Evolutionary conservation across 2,113 vertebrate species (phyloP), one percentile per base, ranked within the genome.

Genomic region (Cervus canadensis): DNA sequence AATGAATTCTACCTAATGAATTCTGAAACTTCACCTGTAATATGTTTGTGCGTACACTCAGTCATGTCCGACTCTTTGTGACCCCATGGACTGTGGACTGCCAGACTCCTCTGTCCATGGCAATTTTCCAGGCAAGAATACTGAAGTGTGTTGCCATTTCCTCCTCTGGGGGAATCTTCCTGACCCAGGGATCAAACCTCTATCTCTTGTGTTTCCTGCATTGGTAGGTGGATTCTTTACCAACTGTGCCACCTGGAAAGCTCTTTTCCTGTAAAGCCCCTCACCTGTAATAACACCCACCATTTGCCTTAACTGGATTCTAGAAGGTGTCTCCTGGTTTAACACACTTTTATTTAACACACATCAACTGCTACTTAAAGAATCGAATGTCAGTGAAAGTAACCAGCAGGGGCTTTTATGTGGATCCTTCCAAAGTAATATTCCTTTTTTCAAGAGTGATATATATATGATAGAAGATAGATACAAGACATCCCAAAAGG

Each of bases 401-500:
- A 96, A 64, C 10, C 33, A 54, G 25, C 13, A 91, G 30, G 21
- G 43, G 52, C 71, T 81, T 62, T 48, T 12, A 94, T 45, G 36
- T 91, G 62, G 30, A 3, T 62, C 7, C 43, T 79, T 92, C 76
- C 52, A 95, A 96, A 85, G n/a, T 71, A 57, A 92, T 50, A 78
- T 48, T 40, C 10, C 48, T 43, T 16, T 94, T 12, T 76, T 23
- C 93, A 56, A 98, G 97, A 98, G 95, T 98, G 95, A 98, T 98
- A 96, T 94, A 96, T 94, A 98, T 98, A 96, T 91, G 94, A 98
- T 93, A 97, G 94, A 98, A 97, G 17, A 82, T 2, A 93, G 83
- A 88, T 87, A 14, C 21, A 64, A 43, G 59, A 57, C 26, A 94
- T 76, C 60, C 25, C 40, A 45, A 95, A 97, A 57, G 59, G 56